Conservation (phyloP, 1,140 invertebrate genomes). For the Polypedilum pembai region DNA sequence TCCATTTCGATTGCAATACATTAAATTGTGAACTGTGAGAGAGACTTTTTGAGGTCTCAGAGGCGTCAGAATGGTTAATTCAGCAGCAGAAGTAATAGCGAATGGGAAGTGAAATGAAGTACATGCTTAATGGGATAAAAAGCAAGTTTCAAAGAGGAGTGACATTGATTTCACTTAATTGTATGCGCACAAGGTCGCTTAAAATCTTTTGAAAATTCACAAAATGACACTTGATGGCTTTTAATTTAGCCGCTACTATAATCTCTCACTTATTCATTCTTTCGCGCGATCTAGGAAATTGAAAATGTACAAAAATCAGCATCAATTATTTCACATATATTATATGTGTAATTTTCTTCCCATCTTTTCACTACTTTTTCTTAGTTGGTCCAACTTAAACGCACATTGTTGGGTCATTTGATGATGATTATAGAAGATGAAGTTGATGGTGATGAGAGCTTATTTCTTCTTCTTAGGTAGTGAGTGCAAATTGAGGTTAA, state of each 20-base stretch:
- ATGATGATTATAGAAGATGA: conserved; percentile 2
- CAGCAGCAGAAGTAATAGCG: background rate
- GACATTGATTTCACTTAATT: too few relatives aligned
- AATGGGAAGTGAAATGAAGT: background rate
- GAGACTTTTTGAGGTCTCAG: background rate
- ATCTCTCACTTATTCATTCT: background rate
- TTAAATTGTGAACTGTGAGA: background rate
- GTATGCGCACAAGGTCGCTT: background rate
- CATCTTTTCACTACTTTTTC: background rate
- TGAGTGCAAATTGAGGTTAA: conserved; percentile 11
- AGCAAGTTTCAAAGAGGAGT: too few relatives aligned
- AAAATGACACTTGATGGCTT: background rate
- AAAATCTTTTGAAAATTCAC: background rate
- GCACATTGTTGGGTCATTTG: background rate
- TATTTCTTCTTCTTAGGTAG: background rate
- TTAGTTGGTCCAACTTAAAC: background rate
- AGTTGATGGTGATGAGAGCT: conserved; percentile 1
- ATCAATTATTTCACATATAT: background rate
- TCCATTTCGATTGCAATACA: background rate
- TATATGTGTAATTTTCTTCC: background rate
- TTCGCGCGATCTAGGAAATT: too few relatives aligned
- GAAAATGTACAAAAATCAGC: too few relatives aligned
- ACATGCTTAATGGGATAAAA: background rate
- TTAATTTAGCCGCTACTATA: background rate
- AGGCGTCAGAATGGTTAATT: conserved; percentile 10